Evolutionary conservation across 1,140 invertebrate genomes (phyloP).

Genomic region (Palaemon carinicauda): DNA sequence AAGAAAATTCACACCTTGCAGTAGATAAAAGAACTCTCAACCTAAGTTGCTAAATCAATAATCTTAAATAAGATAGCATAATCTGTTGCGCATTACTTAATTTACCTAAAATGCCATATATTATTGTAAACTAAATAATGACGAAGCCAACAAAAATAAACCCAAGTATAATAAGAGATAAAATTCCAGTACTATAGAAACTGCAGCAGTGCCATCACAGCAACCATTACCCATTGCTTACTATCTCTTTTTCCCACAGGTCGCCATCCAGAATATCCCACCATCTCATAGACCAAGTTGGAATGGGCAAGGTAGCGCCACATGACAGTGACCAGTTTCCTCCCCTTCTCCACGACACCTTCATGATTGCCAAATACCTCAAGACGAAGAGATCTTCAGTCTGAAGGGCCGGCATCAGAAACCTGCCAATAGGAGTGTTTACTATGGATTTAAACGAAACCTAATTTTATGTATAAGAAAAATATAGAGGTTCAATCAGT

Average conservation of each 20-base stretch:
- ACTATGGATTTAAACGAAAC: not conserved
- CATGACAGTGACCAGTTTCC: conserved; percentile 31
- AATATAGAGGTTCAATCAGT: no score
- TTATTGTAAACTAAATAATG: no score
- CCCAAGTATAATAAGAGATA: no score
- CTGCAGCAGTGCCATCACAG: not conserved
- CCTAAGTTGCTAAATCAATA: no score
- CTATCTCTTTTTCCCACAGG: not conserved
- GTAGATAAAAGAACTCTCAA: no score
- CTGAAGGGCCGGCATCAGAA: not conserved
- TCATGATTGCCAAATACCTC: conserved; percentile 50
- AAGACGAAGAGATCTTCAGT: conserved; percentile 45
- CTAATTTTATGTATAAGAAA: no score
- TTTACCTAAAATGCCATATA: no score
- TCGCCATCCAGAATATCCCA: conserved; percentile 34
- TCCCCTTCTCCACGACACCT: conserved; percentile 44
- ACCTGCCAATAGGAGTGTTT: not conserved
- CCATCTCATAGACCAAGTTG: conserved; percentile 27
- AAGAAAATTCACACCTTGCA: no score
- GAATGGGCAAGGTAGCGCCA: not conserved
- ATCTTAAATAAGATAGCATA: no score
- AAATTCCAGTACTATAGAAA: not conserved
- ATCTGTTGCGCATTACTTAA: no score
- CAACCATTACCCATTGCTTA: not conserved
- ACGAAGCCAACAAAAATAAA: no score